Conservation (phyloP, 2,888 invertebrate genomes). For the Hypomecis punctinalis region DNA sequence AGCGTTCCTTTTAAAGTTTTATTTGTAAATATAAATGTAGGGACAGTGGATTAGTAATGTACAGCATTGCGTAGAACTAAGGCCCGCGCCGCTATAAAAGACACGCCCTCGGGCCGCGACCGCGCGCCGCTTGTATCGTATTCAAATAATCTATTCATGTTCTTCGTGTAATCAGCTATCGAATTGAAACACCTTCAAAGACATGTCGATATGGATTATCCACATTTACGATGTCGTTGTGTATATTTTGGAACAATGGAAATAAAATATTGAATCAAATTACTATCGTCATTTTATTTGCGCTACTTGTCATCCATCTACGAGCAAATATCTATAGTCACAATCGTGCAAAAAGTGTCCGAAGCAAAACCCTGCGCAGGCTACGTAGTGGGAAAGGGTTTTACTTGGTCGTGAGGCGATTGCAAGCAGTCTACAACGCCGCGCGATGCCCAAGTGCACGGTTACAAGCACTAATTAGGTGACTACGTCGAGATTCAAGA, state of each 20-base stretch:
- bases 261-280: conserved; percentile 83
- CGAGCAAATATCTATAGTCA: too few relatives aligned
- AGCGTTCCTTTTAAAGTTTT: conserved; percentile 85
- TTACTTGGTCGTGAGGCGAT: too few relatives aligned
- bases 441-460: too few relatives aligned
- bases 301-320: too few relatives aligned
- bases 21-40: conserved; percentile 84
- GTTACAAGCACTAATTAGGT: too few relatives aligned
- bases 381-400: too few relatives aligned
- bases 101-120: conserved; percentile 51
- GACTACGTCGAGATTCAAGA: too few relatives aligned
- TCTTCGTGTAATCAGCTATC: conserved; percentile 81
- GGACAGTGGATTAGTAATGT: conserved; percentile 82
- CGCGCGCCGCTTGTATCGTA: conserved; percentile 68
- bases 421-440: too few relatives aligned
- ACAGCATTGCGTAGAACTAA: conserved; percentile 64
- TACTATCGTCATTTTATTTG: conserved; percentile 48
- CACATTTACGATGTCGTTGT: conserved; percentile 81
- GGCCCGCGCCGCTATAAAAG: conserved; percentile 57
- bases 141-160: conserved; percentile 76
- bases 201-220: conserved; percentile 75
- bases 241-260: conserved; percentile 84
- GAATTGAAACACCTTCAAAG: conserved; percentile 78
- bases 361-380: too few relatives aligned
- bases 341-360: too few relatives aligned